Base-by-base conservation (phyloP, 2,797 vertebrate genomes). In the Emys orbicularis region DNA sequence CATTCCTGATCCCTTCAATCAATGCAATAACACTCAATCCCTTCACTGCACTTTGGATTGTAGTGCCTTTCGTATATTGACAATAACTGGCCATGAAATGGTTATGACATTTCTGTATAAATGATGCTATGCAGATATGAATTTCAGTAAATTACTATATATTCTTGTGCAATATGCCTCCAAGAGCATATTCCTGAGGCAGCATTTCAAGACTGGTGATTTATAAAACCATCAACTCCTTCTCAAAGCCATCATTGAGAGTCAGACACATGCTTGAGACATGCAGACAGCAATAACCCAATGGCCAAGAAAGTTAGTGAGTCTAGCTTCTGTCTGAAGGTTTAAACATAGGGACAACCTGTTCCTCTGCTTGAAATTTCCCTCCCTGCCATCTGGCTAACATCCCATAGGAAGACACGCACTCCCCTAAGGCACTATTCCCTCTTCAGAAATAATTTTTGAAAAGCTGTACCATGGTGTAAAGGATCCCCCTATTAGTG, bases 401-500 rank as follows among this genome's bases (percentile, higher is more conserved):
- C 41, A 82, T 85, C 56, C 88, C 59, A 90, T 81, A 2, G 18
- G 65, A 1, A 87, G 82, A 56, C 37, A 91, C 44, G 15, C 1
- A 2, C 19, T 84, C n/a, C 50, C 61, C 41, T 81, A 77, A 90
- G 37, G 5, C 41, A 34, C 9, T 90, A 59, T 68, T 93, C 16
- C 7, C 52, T 93, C 57, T 95, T 94, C 12, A 34, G 81, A 95
- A 96, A 91, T 21, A 61, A 4, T 47, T 59, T 90, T 89, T 81
- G 31, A 87, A 93, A 96, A 96, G 59, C 29, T 29, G 1, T 89
- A 87, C 86, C 88, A 23, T 44, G 65, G 81, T 84, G 16, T 79
- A 79, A 95, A 86, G 31, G 61, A 79, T 61, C 76, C 23, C 19
- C 54, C 11, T 88, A 87, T 97, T 94, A 95, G 72, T 41, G 94